Evolutionary conservation across 2,888 invertebrate species (phyloP).

Genomic region (Anarsia innoxiella): DNA sequence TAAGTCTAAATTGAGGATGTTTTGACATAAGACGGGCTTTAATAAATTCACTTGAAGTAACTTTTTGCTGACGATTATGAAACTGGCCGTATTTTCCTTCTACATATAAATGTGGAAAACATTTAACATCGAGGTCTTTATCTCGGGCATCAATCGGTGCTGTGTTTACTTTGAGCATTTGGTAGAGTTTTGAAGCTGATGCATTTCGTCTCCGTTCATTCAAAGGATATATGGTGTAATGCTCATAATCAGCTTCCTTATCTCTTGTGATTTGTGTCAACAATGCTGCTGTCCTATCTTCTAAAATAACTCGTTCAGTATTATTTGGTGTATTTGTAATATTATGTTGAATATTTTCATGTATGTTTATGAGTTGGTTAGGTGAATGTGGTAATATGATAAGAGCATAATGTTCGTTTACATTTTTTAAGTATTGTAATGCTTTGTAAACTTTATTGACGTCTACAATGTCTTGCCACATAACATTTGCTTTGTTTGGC

Average conservation of each 20-base stretch:
- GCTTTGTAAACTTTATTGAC: conserved; percentile 25
- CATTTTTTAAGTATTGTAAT: conserved; percentile 26
- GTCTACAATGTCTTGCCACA: conserved; percentile 28
- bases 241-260: conserved; percentile 14
- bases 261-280: conserved; percentile 13
- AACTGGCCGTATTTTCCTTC: conserved; percentile 23
- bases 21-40: conserved; percentile 18
- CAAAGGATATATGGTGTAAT: conserved; percentile 18
- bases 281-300: not conserved
- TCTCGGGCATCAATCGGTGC: conserved; percentile 17
- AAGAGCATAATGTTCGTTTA: conserved; percentile 24
- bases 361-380: conserved; percentile 3
- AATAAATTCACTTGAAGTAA: conserved; percentile 18
- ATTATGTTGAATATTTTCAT: conserved; percentile 11
- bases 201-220: conserved; percentile 15
- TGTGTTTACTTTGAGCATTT: conserved; percentile 21
- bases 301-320: not conserved
- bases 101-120: conserved; percentile 17
- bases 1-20: conserved; percentile 15
- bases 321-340: no score
- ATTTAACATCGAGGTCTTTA: conserved; percentile 18
- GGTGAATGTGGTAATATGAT: conserved; percentile 20
- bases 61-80: conserved; percentile 15
- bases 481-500: conserved; percentile 21
- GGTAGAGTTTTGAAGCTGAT: conserved; percentile 18